phyloP scores from a whole-genome alignment of 1,140 invertebrate species.

The Tetraneura akinire region DNA sequence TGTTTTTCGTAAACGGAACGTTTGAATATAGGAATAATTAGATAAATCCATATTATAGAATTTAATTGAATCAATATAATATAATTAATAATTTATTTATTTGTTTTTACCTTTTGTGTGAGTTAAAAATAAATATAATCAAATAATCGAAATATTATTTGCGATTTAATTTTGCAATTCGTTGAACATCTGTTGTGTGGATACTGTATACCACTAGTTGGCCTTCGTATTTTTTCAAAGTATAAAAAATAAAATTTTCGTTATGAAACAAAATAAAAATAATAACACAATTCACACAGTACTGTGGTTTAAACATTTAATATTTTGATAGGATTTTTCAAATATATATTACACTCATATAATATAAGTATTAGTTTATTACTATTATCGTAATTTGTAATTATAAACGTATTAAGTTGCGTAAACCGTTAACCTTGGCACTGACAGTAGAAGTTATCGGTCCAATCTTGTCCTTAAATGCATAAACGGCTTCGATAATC shows the following conservation, averaged over 20 bases:
- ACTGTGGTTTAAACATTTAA: not conserved
- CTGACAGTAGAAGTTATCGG: conserved; percentile 29
- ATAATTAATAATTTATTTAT: too few species aligned
- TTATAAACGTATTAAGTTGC: conserved; percentile 26
- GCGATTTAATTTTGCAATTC: not conserved
- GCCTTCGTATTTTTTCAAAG: not conserved
- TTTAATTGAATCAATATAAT: too few species aligned
- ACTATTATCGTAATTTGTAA: not conserved
- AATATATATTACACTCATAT: not conserved
- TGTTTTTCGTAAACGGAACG: too few species aligned
- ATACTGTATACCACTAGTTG: not conserved
- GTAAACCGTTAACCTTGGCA: conserved; percentile 43
- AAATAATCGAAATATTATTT: too few species aligned
- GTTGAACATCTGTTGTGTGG: not conserved
- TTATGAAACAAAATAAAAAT: not conserved
- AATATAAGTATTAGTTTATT: too few species aligned
- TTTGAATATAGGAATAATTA: too few species aligned
- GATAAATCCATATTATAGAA: too few species aligned
- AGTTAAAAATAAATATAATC: too few species aligned
- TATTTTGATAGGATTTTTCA: not conserved
- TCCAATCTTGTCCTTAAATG: conserved; percentile 8
- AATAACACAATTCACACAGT: not conserved
- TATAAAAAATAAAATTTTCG: not conserved
- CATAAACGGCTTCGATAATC: conserved; percentile 20
- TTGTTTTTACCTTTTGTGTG: too few species aligned